Evolutionary conservation across 1,140 invertebrate species (phyloP), one percentile per base, ranked within the genome.

Genomic region (Coenobita brevimanus): DNA sequence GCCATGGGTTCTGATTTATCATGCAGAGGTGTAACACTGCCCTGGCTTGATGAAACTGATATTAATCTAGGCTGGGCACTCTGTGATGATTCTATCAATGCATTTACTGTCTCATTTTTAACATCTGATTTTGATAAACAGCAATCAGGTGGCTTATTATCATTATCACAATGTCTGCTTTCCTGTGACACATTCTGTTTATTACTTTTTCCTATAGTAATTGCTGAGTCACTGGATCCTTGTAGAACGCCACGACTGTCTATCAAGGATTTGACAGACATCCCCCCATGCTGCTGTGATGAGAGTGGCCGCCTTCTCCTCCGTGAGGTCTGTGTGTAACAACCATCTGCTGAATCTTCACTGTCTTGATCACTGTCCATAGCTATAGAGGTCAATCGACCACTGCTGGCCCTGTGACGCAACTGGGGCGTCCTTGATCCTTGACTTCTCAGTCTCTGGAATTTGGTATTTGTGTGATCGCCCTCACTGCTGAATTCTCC

Each of bases 311-410:
- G 54, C 41, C 50, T 79, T 73, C 76, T 69, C 24, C 85, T 41
- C 8, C 85, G 27, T 21, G 64, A 36, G 4, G 33, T n/a, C 15
- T 73, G 76, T 27, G 64, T 17, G 27, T 46, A 13, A 33, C 4
- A 50, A n/a, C 50, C 76, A 71, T 87, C 73, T 21, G 33, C 62
- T n/a, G 84, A 67, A 17, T 87, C 76, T 50, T 87, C 85, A 87
- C 76, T 81, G 36, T 87, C 85, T 33, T 71, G 85, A 64, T 87
- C 85, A 81, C 85, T 87, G n/a, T 80, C 75, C 3, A 46, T 36
- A 81, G 50, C 30, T 30, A 30, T n/a, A 13, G 69, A 78, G 2
- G 27, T 10, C 3, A 62, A 24, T 60, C 73, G 67, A 4, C 76
- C 62, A 57, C 64, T 71, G 46, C 85, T 78, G 41, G 85, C 46